These are phyloP conservation scores for Drosophila lacertosa DNA, from an alignment of 1,140 invertebrate species.

Conservation along the genomic window DNA sequence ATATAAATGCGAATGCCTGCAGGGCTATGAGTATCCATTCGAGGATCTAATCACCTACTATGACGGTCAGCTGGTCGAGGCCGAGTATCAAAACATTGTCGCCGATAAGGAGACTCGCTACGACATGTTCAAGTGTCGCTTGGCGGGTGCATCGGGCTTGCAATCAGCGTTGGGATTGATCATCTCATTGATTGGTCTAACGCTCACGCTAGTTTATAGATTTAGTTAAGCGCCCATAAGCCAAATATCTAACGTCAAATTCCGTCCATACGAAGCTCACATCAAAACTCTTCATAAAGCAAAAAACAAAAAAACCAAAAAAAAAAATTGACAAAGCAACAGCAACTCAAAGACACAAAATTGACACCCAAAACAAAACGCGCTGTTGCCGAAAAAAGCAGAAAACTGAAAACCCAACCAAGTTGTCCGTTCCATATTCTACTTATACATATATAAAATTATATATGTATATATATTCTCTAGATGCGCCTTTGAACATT, in stretches of 20 bases:
- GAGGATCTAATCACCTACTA: slow-evolving; percentile 97
- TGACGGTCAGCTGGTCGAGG: slow-evolving; percentile 97
- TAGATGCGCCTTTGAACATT: slow-evolving; percentile 70
- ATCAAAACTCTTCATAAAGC: slow-evolving; percentile 53
- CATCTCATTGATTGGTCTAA: slow-evolving; percentile 70
- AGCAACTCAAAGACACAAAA: slow-evolving; percentile 65
- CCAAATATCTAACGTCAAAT: slow-evolving; percentile 60
- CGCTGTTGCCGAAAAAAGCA: slow-evolving; percentile 43
- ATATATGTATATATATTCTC: slow-evolving; percentile 9
- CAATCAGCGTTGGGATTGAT: slow-evolving; percentile 85
- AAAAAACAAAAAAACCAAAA: slow-evolving; percentile 49
- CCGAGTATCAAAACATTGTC: slow-evolving; percentile 95
- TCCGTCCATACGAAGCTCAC: slow-evolving; percentile 64
- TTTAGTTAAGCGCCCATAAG: slow-evolving; percentile 69
- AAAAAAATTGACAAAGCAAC: slow-evolving; percentile 51
- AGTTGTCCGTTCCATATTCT: slow-evolving; percentile 32
- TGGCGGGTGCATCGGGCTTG: slow-evolving; percentile 91
- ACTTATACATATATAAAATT: neutral
- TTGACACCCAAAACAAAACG: slow-evolving; percentile 82
- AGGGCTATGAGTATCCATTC: slow-evolving; percentile 98
- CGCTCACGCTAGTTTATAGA: slow-evolving; percentile 75
- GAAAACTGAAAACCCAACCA: slow-evolving; percentile 9
- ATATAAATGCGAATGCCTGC: slow-evolving; percentile 99
- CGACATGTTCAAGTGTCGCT: slow-evolving; percentile 95
- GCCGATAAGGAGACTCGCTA: slow-evolving; percentile 91